Conservation (phyloP, 2,888 invertebrate genomes). For the Pharmacophagus antenor region DNA sequence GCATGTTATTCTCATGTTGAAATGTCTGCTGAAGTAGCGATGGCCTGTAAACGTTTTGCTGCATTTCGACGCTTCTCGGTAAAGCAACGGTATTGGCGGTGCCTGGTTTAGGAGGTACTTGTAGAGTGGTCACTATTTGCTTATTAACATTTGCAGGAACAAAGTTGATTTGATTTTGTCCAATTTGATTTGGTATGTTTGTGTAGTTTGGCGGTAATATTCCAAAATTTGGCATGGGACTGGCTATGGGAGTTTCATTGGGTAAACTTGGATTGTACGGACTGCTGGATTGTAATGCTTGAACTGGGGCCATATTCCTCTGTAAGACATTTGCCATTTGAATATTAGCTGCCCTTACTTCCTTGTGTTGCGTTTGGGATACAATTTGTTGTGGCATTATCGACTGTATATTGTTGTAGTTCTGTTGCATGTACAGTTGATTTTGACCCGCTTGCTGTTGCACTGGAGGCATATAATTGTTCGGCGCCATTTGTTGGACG, state of each 20-base stretch:
- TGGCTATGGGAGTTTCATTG: constrained; percentile 11
- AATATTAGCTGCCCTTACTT: constrained; percentile 38
- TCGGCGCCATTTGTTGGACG: constrained; percentile 60
- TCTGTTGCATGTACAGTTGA: constrained; percentile 61
- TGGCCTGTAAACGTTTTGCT: constrained; percentile 33
- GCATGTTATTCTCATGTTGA: constrained; percentile 27
- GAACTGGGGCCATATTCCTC: constrained; percentile 14
- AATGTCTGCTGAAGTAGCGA: constrained; percentile 32
- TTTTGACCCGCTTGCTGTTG: constrained; percentile 62
- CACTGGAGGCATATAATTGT: constrained; percentile 53
- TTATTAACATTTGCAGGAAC: constrained; percentile 31
- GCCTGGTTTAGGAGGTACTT: constrained; percentile 37
- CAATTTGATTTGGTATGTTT: constrained; percentile 32
- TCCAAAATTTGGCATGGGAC: constrained; percentile 10
- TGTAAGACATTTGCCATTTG: constrained; percentile 31
- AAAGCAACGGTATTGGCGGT: constrained; percentile 37
- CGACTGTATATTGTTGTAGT: constrained; percentile 49
- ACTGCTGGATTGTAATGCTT: constrained; percentile 14
- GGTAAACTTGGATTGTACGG: constrained; percentile 13
- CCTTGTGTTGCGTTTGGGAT: constrained; percentile 39
- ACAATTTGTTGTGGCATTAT: constrained; percentile 51
- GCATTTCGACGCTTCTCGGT: constrained; percentile 33
- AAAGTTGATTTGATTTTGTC: constrained; percentile 39
- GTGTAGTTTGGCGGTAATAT: constrained; percentile 25
- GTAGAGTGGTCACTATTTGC: constrained; percentile 34